These are phyloP conservation scores for Xenopus petersii DNA, from an alignment of 2,797 vertebrate species.

Conservation along the genomic window DNA sequence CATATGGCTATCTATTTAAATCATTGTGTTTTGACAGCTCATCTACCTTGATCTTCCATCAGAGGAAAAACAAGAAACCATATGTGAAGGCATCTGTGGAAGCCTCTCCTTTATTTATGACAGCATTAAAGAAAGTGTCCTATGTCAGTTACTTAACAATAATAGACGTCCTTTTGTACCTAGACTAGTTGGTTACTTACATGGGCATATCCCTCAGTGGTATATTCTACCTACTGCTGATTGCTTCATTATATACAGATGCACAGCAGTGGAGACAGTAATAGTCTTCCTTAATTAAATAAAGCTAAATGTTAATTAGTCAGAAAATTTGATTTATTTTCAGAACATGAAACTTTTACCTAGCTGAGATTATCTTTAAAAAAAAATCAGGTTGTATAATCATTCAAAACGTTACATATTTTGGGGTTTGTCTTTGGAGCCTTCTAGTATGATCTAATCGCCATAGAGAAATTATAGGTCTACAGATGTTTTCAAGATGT, in stretches of 20 bases:
- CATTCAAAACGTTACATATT: conserved; percentile 74
- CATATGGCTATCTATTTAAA: conserved; percentile 74
- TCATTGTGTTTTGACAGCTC: conserved; percentile 76
- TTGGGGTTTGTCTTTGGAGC: conserved; percentile 77
- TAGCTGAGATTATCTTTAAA: conserved; percentile 58
- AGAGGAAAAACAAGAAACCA: conserved; percentile 72
- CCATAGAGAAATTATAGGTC: conserved; percentile 98
- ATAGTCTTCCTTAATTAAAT: conserved; percentile 81
- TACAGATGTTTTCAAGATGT: conserved; percentile 99
- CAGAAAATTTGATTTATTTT: conserved; percentile 76
- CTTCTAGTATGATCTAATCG: conserved; percentile 87
- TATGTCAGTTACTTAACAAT: conserved; percentile 78
- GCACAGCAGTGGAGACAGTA: conserved; percentile 76
- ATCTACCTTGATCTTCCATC: conserved; percentile 68
- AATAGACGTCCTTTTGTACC: conserved; percentile 74
- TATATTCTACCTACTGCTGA: conserved; percentile 77
- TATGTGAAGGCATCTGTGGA: conserved; percentile 72
- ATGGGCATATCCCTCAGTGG: conserved; percentile 72
- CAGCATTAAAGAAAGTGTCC: conserved; percentile 72
- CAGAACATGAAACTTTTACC: conserved; percentile 66
- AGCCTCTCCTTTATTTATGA: conserved; percentile 76
- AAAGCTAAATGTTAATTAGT: conserved; percentile 80
- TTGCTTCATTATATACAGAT: conserved; percentile 80
- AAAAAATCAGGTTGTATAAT: conserved; percentile 71
- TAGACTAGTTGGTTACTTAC: conserved; percentile 71